These are phyloP conservation scores for Ovis aries DNA, from an alignment of 2,113 vertebrate species.

Conservation along the genomic window ARS-UI_Ramb_v3.0 NC_056078.1:6243001-6243500, in stretches of 20 bases:
- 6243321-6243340: background rate
- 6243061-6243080: background rate
- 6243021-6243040: background rate
- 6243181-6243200: background rate
- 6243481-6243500: background rate
- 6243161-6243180: too few species aligned
- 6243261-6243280: background rate
- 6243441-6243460: background rate
- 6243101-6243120: background rate
- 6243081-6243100: background rate
- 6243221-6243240: background rate
- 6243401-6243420: background rate
- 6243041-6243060: background rate
- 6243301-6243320: background rate
- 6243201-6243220: background rate
- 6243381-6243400: background rate
- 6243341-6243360: background rate
- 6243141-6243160: background rate
- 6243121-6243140: background rate
- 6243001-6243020: background rate
- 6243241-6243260: background rate
- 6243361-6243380: background rate
- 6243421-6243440: background rate
- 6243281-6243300: background rate
- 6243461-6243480: background rate